Evolutionary conservation across 2,888 invertebrate species (phyloP), one percentile per base, ranked within the genome.

Genomic region (Pristionchus exspectatus): DNA sequence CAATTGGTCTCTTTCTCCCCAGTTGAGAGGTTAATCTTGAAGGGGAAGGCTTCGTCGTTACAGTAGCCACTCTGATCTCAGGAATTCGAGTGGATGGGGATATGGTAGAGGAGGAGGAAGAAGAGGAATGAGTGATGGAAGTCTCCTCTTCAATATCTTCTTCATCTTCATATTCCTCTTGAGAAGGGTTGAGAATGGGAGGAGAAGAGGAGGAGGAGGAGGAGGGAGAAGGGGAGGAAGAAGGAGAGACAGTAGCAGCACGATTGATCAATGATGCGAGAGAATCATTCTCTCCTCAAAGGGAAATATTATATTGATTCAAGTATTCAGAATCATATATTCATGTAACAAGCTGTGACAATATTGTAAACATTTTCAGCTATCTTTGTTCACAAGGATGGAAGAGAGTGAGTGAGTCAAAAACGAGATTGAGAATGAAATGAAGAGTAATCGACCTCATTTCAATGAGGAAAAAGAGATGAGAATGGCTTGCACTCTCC

Each of bases 111-210:
- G 56, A n/a, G 30, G 54, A 33, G 14, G 54, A 38, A 38, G 38
- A 5, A 38, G n/a, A 9, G 14, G 86, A 14, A 24, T 38, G 38
- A 86, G 86, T 18, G n/a, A 18, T 9, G 16, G 84, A 9, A 50
- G 50, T 38, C 38, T 27, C 30, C 30, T 86, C 86, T 66, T 86
- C 63, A 18, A 59, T 59, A 18, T 86, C 59, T 27, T 86, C 86
- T 38, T 86, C 86, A 86, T 86, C 59, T 59, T 59, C 59, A 38
- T 86, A 86, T 59, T 86, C 50, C 56, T 84, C 86, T 59, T 59
- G 33, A 63, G 86, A 63, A 18, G 84, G 16, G 50, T 18, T 18
- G 56, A 33, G 44, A 10, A 50, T 24, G n/a, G 86, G 38, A 63
- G 86, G 66, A 86, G 66, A 12, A 24, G 63, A 63, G 24, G 86